Conservation (phyloP, 2,797 vertebrate species). For the Sus cebifrons region DNA sequence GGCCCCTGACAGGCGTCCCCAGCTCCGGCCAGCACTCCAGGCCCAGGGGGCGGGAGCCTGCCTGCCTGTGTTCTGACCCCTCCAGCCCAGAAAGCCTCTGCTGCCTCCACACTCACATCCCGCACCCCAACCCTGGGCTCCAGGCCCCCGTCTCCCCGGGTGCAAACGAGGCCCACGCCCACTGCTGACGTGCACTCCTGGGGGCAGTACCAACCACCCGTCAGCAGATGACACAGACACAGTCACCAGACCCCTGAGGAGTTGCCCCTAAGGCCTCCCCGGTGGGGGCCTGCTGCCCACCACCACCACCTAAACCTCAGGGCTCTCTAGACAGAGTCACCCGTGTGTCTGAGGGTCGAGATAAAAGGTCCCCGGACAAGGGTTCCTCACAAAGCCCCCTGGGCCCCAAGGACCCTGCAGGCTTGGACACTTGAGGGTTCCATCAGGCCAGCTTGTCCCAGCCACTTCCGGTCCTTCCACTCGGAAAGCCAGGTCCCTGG, state of each 20-base stretch:
- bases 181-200: neutral
- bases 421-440: neutral
- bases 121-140: neutral
- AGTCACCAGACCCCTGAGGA: neutral
- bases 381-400: neutral
- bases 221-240: fast-evolving
- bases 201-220: neutral
- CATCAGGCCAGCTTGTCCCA: no score
- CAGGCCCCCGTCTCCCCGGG: no score
- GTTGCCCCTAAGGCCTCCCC: neutral
- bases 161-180: neutral
- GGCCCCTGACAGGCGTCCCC: neutral
- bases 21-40: no score
- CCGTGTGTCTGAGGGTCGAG: fast-evolving
- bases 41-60: neutral
- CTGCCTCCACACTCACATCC: neutral
- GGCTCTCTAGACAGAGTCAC: neutral
- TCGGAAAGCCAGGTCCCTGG: neutral
- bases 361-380: neutral
- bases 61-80: neutral
- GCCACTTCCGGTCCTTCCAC: neutral
- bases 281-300: neutral
- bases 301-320: neutral
- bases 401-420: neutral
- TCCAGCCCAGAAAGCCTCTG: neutral